These are phyloP conservation scores for Peromyscus polionotus DNA, from an alignment of 2,113 vertebrate genomes.

Conservation along the genomic window DNA sequence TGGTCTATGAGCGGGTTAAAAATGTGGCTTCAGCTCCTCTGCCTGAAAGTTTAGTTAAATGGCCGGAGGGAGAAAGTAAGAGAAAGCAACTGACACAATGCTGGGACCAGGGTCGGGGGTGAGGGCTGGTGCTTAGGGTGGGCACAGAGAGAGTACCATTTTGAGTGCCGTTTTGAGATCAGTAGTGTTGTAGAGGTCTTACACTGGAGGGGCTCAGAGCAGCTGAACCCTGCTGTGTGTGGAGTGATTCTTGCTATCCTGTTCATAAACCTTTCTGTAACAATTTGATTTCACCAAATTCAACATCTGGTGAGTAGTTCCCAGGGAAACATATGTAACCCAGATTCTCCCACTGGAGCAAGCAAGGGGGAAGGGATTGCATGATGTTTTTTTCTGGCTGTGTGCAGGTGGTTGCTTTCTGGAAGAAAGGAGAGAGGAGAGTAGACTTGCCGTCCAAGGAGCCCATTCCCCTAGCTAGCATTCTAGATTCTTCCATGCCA, in stretches of 20 bases:
- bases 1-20: fast-evolving
- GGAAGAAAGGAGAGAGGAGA: neutral
- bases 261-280: neutral
- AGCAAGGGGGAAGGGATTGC: neutral
- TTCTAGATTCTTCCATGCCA: neutral
- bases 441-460: neutral
- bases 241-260: neutral
- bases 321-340: neutral
- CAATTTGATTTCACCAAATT: conserved; percentile 34
- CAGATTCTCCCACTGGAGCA: neutral
- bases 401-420: neutral
- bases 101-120: fast-evolving
- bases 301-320: conserved; percentile 23
- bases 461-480: neutral
- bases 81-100: fast-evolving
- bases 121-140: fast-evolving
- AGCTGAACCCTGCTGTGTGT: neutral
- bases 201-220: fast-evolving
- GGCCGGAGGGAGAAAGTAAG: neutral
- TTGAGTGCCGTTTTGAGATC: fast-evolving
- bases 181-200: neutral
- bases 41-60: neutral
- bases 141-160: neutral
- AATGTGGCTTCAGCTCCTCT: neutral
- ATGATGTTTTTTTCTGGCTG: neutral